A percentile compares a stretch with the other conserved stretches of the same genome.
Evolutionary conservation across 1,140 invertebrate species (phyloP).

Genomic region (honey bee (Apis mellifera)): DNA sequence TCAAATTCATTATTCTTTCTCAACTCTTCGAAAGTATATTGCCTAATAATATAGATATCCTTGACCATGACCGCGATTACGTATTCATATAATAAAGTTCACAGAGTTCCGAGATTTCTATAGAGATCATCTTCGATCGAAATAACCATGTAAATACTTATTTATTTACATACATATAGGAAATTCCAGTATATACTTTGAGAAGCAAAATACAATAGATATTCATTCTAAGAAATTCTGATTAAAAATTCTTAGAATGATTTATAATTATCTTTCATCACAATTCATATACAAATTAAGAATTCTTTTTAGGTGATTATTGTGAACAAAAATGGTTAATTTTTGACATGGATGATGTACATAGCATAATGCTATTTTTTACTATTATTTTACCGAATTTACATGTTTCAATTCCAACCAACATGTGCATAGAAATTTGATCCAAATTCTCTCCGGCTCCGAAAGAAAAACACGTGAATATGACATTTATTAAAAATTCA

Average conservation of each 20-base stretch:
- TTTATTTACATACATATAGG: no score
- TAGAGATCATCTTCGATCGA: no score
- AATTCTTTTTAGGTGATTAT: not conserved
- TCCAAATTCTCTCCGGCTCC: constrained; percentile 25
- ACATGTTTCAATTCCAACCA: constrained; percentile 6
- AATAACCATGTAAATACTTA: not conserved
- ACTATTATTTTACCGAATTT: constrained; percentile 26
- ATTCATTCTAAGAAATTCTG: not conserved
- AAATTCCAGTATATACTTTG: not conserved
- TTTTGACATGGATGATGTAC: not conserved
- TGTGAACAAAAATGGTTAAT: not conserved
- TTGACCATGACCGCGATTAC: not conserved
- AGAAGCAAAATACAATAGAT: no score
- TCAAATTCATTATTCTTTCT: not conserved
- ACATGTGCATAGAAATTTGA: constrained; percentile 6
- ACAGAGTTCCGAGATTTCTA: not conserved
- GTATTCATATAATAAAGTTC: not conserved
- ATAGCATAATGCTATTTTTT: not conserved
- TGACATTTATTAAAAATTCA: constrained; percentile 60
- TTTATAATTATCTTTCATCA: not conserved
- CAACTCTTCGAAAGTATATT: not conserved
- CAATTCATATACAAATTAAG: not conserved
- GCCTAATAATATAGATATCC: not conserved
- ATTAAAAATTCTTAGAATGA: not conserved
- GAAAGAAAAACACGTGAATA: constrained; percentile 44